A percentile compares a stretch with the other conserved stretches of the same genome.
Evolutionary conservation across 2,113 vertebrate species (phyloP).

Genomic region (Alligator sinensis): DNA sequence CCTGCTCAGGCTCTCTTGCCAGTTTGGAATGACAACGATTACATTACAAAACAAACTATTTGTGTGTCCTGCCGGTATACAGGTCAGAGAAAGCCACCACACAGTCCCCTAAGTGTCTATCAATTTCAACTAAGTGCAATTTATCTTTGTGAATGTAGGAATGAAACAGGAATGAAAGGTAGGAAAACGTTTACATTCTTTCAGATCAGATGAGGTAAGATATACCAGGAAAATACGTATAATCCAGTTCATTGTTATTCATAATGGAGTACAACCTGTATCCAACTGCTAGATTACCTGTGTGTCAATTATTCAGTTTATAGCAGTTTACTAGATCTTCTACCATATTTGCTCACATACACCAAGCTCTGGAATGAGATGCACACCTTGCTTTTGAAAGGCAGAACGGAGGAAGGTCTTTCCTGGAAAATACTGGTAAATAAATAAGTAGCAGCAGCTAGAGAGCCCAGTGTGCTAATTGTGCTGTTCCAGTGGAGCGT

Average conservation of each 20-base stretch:
- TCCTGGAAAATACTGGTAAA: too few species aligned
- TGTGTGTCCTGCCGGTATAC: background rate
- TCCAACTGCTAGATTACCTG: background rate
- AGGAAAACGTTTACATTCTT: background rate
- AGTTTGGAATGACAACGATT: background rate
- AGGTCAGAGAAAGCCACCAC: background rate
- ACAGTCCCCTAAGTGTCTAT: background rate
- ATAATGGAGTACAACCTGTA: background rate
- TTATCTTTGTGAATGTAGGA: accelerated
- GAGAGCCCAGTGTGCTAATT: too few species aligned
- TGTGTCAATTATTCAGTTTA: background rate
- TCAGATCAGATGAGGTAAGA: background rate
- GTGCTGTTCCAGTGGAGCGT: too few species aligned
- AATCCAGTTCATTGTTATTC: background rate
- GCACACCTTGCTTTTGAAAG: too few species aligned
- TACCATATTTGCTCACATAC: too few species aligned
- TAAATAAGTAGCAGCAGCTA: too few species aligned
- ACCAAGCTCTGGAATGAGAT: too few species aligned
- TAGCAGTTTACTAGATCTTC: too few species aligned
- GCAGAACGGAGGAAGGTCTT: too few species aligned
- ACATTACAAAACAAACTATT: background rate
- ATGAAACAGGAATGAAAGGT: accelerated
- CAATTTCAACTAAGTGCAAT: background rate
- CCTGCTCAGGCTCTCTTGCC: background rate
- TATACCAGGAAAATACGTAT: accelerated